Percentiles rank a stretch among this genome's conserved stretches.
These are phyloP conservation scores for Melanotus villosus DNA, from an alignment of 2,888 invertebrate genomes.

Conservation along the genomic window DNA sequence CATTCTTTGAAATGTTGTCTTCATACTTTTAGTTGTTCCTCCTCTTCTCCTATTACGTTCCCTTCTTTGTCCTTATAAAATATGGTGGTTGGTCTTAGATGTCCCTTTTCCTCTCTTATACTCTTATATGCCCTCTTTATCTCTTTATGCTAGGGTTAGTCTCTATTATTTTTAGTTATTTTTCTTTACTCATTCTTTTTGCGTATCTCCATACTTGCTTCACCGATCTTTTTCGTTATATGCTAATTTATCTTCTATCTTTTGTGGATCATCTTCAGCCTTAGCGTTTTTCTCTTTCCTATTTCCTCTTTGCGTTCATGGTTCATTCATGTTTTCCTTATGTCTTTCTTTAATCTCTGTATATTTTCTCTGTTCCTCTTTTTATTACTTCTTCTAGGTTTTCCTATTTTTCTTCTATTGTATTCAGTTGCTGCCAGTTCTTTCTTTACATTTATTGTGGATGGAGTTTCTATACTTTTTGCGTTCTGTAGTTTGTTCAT, in stretches of 20 bases:
- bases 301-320: not conserved
- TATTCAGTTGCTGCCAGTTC: not conserved
- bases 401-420: slow-evolving; percentile 1
- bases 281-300: slow-evolving; percentile 1
- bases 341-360: not conserved
- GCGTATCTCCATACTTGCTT: not conserved
- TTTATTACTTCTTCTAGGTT: slow-evolving; percentile 1
- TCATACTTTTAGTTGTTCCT: not conserved
- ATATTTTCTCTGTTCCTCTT: slow-evolving; percentile 4
- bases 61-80: not conserved
- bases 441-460: not conserved
- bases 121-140: not conserved
- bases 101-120: not conserved
- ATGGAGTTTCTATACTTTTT: slow-evolving; percentile 3
- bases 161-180: slow-evolving; percentile 4
- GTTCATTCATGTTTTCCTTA: not conserved
- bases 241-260: not conserved
- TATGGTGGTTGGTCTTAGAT: not conserved
- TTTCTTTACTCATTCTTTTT: not conserved
- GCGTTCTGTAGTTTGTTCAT: slow-evolving; percentile 1
- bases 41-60: not conserved
- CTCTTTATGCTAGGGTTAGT: not conserved
- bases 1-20: not conserved
- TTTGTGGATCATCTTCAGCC: not conserved
- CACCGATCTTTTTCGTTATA: not conserved